Base-by-base conservation (phyloP, 2,797 vertebrate species). In the Emys orbicularis region DNA sequence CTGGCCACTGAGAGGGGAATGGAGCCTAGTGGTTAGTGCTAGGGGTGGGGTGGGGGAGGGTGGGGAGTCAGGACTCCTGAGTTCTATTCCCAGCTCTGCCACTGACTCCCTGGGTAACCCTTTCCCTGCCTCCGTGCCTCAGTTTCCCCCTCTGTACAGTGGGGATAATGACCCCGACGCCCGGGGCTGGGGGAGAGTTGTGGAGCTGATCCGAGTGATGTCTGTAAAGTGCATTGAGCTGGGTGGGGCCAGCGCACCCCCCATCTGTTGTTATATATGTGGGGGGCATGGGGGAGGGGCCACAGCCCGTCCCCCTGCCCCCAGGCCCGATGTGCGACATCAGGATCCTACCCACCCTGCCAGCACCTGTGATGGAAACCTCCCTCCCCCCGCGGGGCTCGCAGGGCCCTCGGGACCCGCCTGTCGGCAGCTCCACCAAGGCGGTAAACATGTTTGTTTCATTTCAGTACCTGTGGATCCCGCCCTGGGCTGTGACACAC, bases 391-490 rank as follows among this genome's bases (percentile, higher is more conserved):
- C 82, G 8, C 5, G 27, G 37, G 74, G 65, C 94, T 85, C 92
- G 76, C 44, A 87, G 96, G 97, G 86, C 92, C 79, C 79, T 18
- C 3, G 31, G 41, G 44, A 21, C 44, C 76, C 5, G 59, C 59
- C 49, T 57, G 57, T 12, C 3, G 31, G 57, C 61, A 27, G 79
- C 79, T n/a, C 88, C 23, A 4, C 68, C 21, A 85, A 65, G 50
- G 85, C 87, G 8, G 88, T 97, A 96, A 97, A 97, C 95, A 97
- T 93, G 92, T 95, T 96, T 96, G 74, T 86, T 27, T 76, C 74
- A 76, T 47, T 44, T 47, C 74, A 47, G 44, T 41, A 12, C 65
- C n/a, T 72, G 65, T 68, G n/a, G n/a, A n/a, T 65, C 61, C 34
- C 18, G 8, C 31, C 5, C 65, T 23, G n/a, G 65, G n/a, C 34